Percentiles rank a stretch among this genome's conserved stretches.
phyloP scores from a whole-genome alignment of 2,113 vertebrate genomes.

The Hypanus sabinus region DNA sequence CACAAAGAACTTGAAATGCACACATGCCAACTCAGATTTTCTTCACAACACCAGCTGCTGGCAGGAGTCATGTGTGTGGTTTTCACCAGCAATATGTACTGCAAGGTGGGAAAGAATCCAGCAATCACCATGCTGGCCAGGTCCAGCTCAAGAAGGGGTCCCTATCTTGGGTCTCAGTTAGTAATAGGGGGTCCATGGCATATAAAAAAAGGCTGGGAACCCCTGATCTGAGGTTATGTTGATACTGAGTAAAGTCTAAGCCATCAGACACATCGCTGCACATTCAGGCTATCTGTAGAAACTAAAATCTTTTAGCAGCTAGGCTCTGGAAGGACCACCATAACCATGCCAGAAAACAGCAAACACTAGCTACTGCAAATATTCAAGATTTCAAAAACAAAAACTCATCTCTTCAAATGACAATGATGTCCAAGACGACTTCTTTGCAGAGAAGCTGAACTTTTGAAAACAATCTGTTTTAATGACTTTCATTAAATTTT shows the following conservation, averaged over 20 bases:
- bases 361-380: background rate
- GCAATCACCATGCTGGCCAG: background rate
- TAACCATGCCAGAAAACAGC: background rate
- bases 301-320: background rate
- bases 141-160: background rate
- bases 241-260: background rate
- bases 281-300: background rate
- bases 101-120: background rate
- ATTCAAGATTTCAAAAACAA: background rate
- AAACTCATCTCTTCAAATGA: background rate
- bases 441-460: background rate
- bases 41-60: background rate
- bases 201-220: too few species aligned
- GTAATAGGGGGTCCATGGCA: too few species aligned
- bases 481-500: background rate
- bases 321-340: background rate
- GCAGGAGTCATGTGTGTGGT: background rate
- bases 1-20: background rate
- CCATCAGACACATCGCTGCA: background rate
- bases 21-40: background rate
- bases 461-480: background rate
- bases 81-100: background rate
- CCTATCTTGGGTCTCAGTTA: too few species aligned
- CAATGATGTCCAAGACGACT: background rate
- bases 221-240: background rate